Conservation (phyloP, 2,888 invertebrate species). For the Julus scandinavius region DNA sequence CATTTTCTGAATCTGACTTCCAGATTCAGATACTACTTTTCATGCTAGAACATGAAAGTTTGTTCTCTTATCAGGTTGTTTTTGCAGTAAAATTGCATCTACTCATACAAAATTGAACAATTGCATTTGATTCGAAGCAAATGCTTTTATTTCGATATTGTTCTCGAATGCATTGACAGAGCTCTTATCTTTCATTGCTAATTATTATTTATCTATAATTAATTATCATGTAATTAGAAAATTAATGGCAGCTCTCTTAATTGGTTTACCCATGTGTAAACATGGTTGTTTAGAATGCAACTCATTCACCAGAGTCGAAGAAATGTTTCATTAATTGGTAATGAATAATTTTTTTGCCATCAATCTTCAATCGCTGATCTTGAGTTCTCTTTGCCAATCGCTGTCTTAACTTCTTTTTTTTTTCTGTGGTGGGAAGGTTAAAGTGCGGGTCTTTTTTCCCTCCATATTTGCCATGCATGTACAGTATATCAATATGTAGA, state of each 20-base stretch:
- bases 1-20: no score
- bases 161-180: neutral
- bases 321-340: neutral
- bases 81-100: no score
- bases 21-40: no score
- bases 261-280: neutral
- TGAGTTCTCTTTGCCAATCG: conserved; percentile 14
- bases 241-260: neutral
- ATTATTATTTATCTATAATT: neutral
- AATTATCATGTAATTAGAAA: neutral
- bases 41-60: no score
- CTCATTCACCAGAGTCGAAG: neutral
- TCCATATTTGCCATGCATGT: neutral
- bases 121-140: neutral
- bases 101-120: no score
- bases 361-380: conserved; percentile 15
- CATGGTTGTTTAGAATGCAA: neutral
- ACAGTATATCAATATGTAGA: neutral
- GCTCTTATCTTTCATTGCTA: neutral
- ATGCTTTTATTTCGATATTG: neutral
- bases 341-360: neutral
- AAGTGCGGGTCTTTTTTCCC: neutral
- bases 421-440: neutral
- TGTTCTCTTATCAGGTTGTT: no score
- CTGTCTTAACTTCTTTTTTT: neutral